Percentiles rank a stretch among this genome's conserved stretches.
phyloP scores from a whole-genome alignment of 2,888 invertebrate species.

The Leptopilina syphax region DNA sequence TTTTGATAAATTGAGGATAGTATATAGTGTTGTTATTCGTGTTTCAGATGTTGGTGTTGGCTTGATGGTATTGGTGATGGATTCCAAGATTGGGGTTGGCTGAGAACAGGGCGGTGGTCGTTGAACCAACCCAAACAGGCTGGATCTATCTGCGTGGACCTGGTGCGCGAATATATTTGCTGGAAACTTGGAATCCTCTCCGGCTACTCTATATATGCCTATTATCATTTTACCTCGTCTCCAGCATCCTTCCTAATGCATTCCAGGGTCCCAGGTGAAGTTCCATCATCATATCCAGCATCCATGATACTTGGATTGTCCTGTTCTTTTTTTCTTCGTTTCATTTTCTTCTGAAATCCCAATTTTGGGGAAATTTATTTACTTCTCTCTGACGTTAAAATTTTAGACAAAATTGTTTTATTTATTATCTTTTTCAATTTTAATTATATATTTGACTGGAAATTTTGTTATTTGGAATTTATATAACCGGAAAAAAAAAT shows the following conservation, averaged over 20 bases:
- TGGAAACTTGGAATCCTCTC: slow-evolving; percentile 9
- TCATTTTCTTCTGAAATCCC: slow-evolving; percentile 2
- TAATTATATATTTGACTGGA: neutral
- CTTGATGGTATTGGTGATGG: slow-evolving; percentile 6
- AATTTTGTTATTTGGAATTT: too few species aligned
- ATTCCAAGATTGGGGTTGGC: slow-evolving; percentile 68
- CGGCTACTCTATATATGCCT: slow-evolving; percentile 8
- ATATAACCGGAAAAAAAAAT: too few species aligned
- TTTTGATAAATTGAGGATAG: neutral
- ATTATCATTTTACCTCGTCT: slow-evolving; percentile 1
- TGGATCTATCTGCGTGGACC: slow-evolving; percentile 70
- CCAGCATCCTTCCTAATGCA: neutral
- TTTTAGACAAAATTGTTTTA: too few species aligned
- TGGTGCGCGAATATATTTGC: slow-evolving; percentile 60
- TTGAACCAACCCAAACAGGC: slow-evolving; percentile 73
- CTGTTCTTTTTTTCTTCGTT: neutral
- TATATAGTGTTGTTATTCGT: slow-evolving; percentile 1
- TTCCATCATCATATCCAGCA: neutral
- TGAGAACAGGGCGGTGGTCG: slow-evolving; percentile 76
- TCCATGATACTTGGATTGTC: neutral
- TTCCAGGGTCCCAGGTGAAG: slow-evolving; percentile 33
- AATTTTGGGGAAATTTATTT: neutral
- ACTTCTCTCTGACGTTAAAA: too few species aligned
- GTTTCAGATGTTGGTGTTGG: slow-evolving; percentile 12
- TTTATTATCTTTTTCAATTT: neutral